Conservation (phyloP, 2,888 invertebrate genomes). For the Chydorus sphaericus region DNA sequence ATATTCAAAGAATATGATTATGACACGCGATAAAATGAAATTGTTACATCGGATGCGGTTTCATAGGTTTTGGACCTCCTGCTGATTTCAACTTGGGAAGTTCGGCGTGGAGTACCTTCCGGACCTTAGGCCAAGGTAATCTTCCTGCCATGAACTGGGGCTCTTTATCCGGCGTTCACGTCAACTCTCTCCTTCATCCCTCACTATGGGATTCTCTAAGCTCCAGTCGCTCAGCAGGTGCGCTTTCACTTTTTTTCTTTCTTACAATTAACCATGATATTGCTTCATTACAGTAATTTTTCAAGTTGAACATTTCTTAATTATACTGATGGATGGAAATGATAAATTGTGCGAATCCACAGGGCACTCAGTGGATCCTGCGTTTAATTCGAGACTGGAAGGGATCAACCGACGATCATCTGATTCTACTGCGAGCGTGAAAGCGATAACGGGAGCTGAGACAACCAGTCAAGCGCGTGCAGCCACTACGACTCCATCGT, state of each 20-base stretch:
- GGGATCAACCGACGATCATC: too few species aligned
- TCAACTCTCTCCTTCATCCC: slow-evolving; percentile 3
- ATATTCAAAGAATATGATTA: too few species aligned
- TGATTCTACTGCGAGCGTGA: neutral
- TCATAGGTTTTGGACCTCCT: neutral
- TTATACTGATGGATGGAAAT: too few species aligned
- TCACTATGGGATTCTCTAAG: slow-evolving; percentile 6
- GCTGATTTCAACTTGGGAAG: neutral
- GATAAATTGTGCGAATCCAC: too few species aligned
- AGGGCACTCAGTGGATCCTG: too few species aligned
- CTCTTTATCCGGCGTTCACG: slow-evolving; percentile 1
- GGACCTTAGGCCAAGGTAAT: neutral
- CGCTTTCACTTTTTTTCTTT: too few species aligned
- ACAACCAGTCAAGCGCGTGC: neutral
- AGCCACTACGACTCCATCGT: neutral
- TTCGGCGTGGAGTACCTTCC: neutral
- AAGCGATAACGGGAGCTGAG: neutral
- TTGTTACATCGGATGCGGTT: neutral
- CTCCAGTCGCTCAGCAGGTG: neutral
- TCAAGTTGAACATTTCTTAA: too few species aligned
- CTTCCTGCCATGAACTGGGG: slow-evolving; percentile 5
- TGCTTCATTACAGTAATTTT: too few species aligned
- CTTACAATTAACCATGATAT: too few species aligned
- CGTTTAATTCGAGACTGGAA: too few species aligned
- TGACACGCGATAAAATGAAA: neutral